Base-by-base conservation (phyloP, 1,140 invertebrate species). In the Drosophila obscura region DNA sequence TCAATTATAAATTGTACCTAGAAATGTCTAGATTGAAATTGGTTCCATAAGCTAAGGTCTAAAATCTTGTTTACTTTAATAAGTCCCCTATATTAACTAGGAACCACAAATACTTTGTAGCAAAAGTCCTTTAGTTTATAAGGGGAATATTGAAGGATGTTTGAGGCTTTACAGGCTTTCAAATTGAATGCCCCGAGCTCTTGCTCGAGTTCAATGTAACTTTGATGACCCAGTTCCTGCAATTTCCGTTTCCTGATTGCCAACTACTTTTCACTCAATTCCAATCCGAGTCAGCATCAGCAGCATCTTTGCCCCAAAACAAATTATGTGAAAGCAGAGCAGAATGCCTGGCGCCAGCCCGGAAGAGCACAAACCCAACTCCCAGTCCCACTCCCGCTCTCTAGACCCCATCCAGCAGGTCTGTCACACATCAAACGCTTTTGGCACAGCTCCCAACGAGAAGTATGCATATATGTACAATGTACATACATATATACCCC, bases 231-330 rank as follows among this genome's bases (percentile, higher is more conserved):
- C 51, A 52, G 52, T 79, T 55, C 59, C 55, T 28, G 46, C 43
- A 49, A 80, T 68, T 80, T 84, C 52, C 77, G 24, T 39, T 77
- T 87, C 52, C 68, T 64, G 76, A 77, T 81, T 85, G 77, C 72
- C 52, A 56, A 58, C 44, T 44, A 44, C 41, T 61, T 71, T 60
- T 50, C 73, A 76, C 57, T 56, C 66, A 68, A 62, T 83, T 77
- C 46, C 26, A 53, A 51, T 82, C 58, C 53, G 28, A 39, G 49
- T 53, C 53, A 45, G 43, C 52, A 48, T 16, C 9, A 35, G 57
- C 48, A 51, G 58, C 61, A 52, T 60, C 57, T 73, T 46, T 19
- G n/a, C 2, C 22, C 43, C 13, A 8, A 31, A 46, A 26, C 16
- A 53, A 59, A 22, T 39, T 48, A 26, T 39, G 26, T 63, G 56